A percentile compares a stretch with the other conserved stretches of the same genome.
phyloP scores from a whole-genome alignment of 2,113 vertebrate genomes.

The Puffinus mauretanicus region DNA sequence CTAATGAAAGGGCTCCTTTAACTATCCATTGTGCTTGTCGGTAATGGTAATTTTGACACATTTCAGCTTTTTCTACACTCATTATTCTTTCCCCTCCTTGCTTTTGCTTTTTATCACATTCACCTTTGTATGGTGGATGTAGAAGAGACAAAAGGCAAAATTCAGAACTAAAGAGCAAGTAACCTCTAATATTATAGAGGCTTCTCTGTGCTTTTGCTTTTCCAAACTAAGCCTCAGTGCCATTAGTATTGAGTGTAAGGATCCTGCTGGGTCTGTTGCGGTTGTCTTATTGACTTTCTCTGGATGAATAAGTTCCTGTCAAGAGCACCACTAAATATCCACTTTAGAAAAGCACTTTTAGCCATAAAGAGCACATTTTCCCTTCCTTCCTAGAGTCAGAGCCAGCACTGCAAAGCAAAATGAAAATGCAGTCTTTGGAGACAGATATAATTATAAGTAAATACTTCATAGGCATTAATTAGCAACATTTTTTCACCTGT shows the following conservation, averaged over 20 bases:
- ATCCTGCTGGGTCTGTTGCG: constrained; percentile 30
- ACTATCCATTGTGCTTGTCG: neutral
- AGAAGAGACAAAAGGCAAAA: neutral
- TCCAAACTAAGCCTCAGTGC: neutral
- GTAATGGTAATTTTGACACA: neutral
- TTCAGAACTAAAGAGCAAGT: neutral
- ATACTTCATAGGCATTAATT: constrained; percentile 57
- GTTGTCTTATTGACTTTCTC: constrained; percentile 62
- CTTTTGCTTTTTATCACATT: neutral
- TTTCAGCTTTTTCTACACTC: neutral
- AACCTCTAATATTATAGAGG: neutral
- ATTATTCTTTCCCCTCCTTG: neutral
- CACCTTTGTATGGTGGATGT: neutral
- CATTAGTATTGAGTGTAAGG: constrained; percentile 14
- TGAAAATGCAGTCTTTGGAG: constrained; percentile 29
- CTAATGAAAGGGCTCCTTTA: neutral
- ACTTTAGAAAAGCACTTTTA: constrained; percentile 59
- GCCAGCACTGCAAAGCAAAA: neutral
- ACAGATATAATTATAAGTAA: constrained; percentile 59
- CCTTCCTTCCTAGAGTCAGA: constrained; percentile 15
- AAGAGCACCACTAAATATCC: constrained; percentile 55
- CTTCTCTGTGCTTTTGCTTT: constrained; percentile 10
- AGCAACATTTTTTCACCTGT: constrained; percentile 29
- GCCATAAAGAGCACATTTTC: constrained; percentile 36
- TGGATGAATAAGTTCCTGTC: constrained; percentile 55